phyloP scores from a whole-genome alignment of 2,113 vertebrate genomes.

The Aramus guarauna region DNA sequence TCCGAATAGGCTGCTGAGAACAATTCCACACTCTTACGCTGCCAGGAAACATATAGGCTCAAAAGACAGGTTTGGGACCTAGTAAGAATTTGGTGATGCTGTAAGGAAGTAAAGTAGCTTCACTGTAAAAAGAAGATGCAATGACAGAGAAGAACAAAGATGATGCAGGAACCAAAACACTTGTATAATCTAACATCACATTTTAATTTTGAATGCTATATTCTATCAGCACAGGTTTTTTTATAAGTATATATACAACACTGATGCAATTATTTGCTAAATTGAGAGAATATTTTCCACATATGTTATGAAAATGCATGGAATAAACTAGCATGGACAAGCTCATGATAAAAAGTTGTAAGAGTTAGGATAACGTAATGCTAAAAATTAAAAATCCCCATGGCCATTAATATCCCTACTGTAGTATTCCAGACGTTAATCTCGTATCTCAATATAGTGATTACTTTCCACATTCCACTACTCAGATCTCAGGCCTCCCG shows the following conservation, averaged over 20 bases:
- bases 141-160: neutral
- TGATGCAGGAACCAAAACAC: neutral
- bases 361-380: neutral
- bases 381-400: neutral
- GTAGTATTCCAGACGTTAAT: neutral
- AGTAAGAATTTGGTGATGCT: neutral
- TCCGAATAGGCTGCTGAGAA: neutral
- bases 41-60: neutral
- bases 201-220: neutral
- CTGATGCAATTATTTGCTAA: neutral
- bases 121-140: neutral
- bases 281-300: neutral
- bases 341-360: neutral
- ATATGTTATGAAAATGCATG: neutral
- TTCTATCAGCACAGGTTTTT: neutral
- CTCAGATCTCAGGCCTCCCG: neutral
- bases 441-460: accelerated
- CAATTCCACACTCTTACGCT: neutral
- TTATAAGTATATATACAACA: neutral
- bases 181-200: neutral
- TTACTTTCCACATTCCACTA: neutral
- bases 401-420: neutral
- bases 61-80: neutral
- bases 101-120: neutral
- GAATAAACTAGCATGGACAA: neutral